A percentile compares a stretch with the other conserved stretches of the same genome.
These are phyloP conservation scores for Channallabes apus DNA, from an alignment of 2,797 vertebrate genomes.

Conservation along the genomic window DNA sequence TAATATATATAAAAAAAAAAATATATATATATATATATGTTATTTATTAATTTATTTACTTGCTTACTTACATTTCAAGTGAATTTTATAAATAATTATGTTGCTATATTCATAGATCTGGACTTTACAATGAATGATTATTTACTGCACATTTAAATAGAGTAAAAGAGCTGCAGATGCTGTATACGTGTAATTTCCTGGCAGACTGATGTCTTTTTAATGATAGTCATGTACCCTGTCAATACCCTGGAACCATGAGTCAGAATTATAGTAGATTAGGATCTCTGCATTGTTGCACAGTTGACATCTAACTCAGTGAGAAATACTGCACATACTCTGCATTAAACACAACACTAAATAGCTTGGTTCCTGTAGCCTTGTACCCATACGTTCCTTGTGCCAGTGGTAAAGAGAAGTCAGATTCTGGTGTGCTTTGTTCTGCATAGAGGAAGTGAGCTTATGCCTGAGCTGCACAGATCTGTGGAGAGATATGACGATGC, in stretches of 20 bases:
- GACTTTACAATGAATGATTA: neutral
- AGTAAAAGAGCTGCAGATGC: neutral
- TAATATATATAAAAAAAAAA: neutral
- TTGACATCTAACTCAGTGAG: neutral
- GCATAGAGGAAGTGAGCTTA: slow-evolving; percentile 33
- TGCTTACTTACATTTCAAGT: neutral
- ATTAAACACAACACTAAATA: neutral
- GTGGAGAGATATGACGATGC: slow-evolving; percentile 9
- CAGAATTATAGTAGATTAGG: neutral
- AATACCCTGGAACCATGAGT: neutral
- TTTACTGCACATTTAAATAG: neutral
- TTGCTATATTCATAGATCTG: neutral
- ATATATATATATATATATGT: too few relatives aligned
- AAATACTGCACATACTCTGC: neutral
- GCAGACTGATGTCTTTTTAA: neutral
- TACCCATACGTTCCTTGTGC: neutral
- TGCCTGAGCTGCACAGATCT: slow-evolving; percentile 43
- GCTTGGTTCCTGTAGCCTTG: neutral
- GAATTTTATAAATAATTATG: neutral
- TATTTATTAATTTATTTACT: too few relatives aligned
- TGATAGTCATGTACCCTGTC: neutral
- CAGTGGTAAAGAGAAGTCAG: slow-evolving; percentile 1
- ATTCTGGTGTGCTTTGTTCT: slow-evolving; percentile 24
- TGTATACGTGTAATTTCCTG: neutral
- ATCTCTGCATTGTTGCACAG: neutral